Conservation (phyloP, 1,140 invertebrate species). For the Drosophila willistoni region DNA sequence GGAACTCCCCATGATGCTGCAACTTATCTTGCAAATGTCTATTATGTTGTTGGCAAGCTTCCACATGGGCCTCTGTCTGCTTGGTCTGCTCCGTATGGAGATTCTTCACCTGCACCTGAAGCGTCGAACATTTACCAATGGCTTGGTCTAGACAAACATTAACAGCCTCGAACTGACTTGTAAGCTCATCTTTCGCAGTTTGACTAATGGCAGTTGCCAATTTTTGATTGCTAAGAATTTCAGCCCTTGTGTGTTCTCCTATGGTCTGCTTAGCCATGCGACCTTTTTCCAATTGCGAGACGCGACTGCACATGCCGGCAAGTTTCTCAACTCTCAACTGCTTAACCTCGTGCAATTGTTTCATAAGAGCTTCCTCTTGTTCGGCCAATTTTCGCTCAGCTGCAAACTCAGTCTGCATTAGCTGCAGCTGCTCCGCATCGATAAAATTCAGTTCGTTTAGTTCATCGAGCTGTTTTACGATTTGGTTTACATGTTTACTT, state of each 20-base stretch:
- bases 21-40: conserved; percentile 28
- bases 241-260: conserved; percentile 31
- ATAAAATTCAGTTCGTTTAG: conserved; percentile 40
- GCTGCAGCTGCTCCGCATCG: conserved; percentile 52
- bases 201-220: conserved; percentile 21
- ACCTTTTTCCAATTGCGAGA: conserved; percentile 45
- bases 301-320: conserved; percentile 38
- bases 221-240: conserved; percentile 40
- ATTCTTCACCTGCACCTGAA: conserved; percentile 63
- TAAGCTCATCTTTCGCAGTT: conserved; percentile 43
- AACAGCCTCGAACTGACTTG: conserved; percentile 44
- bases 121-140: conserved; percentile 56
- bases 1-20: conserved; percentile 23
- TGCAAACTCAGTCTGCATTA: conserved; percentile 54
- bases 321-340: conserved; percentile 49
- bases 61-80: conserved; percentile 40
- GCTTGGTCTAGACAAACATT: conserved; percentile 51
- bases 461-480: conserved; percentile 46
- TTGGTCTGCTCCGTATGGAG: conserved; percentile 37
- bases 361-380: conserved; percentile 54
- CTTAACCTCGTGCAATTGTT: conserved; percentile 61
- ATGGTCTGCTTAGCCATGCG: conserved; percentile 32
- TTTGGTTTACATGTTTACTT: conserved; percentile 43
- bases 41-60: conserved; percentile 32
- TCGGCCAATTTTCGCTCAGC: conserved; percentile 51